Evolutionary conservation across 1,140 invertebrate genomes (phyloP).

Genomic region (Drosophila nannoptera): DNA sequence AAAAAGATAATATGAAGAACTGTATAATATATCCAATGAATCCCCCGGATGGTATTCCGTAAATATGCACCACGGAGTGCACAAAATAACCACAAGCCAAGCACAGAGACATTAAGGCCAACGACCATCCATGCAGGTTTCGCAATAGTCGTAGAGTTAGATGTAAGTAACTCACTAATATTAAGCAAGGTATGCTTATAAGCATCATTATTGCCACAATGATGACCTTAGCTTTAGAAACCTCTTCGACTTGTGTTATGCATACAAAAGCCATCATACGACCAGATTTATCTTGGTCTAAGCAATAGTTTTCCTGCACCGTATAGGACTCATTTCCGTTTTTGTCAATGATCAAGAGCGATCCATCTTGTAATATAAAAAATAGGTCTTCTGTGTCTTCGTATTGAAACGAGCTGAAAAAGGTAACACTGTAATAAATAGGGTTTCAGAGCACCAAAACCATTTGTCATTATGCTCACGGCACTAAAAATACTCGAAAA

Average conservation of each 20-base stretch:
- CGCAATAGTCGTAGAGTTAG: slow-evolving; percentile 54
- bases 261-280: slow-evolving; percentile 67
- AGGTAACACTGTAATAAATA: slow-evolving; percentile 45
- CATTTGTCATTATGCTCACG: slow-evolving; percentile 4
- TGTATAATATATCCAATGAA: slow-evolving; percentile 73
- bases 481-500: neutral
- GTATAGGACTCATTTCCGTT: slow-evolving; percentile 66
- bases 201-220: slow-evolving; percentile 71
- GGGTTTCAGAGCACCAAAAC: slow-evolving; percentile 27
- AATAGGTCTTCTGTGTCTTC: slow-evolving; percentile 62
- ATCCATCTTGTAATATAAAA: slow-evolving; percentile 71
- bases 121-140: slow-evolving; percentile 65
- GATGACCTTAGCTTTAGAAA: slow-evolving; percentile 46
- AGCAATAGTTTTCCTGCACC: slow-evolving; percentile 66
- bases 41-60: slow-evolving; percentile 49
- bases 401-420: slow-evolving; percentile 70
- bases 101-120: slow-evolving; percentile 70
- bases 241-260: slow-evolving; percentile 67
- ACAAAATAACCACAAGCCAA: slow-evolving; percentile 72
- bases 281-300: slow-evolving; percentile 73
- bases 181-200: slow-evolving; percentile 69
- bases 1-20: slow-evolving; percentile 72
- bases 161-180: slow-evolving; percentile 69
- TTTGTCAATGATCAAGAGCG: slow-evolving; percentile 65
- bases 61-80: slow-evolving; percentile 73